Conservation (phyloP, 2,113 vertebrate genomes). For the Cololabis saira region DNA sequence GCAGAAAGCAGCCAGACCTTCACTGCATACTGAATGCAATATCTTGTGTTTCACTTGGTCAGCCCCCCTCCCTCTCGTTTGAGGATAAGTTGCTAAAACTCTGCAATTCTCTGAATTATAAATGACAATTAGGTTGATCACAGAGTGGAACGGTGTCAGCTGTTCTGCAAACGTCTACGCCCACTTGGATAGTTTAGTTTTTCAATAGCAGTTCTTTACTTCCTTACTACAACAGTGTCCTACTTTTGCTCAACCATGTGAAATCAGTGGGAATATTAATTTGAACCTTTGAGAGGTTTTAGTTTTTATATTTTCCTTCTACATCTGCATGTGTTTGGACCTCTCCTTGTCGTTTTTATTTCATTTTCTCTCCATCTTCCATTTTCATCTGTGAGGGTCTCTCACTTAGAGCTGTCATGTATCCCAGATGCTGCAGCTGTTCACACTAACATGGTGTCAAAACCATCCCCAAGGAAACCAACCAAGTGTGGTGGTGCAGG, state of each 20-base stretch:
- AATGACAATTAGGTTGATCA: constrained; percentile 29
- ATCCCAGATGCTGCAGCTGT: constrained; percentile 44
- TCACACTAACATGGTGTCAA: constrained; percentile 37
- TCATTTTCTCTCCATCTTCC: constrained; percentile 2
- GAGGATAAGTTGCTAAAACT: constrained; percentile 6
- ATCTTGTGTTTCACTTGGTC: too few species aligned
- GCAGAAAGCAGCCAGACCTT: too few species aligned
- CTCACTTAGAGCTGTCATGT: constrained; percentile 40
- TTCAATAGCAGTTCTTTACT: too few species aligned
- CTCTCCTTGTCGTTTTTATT: neutral
- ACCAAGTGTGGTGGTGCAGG: constrained; percentile 19
- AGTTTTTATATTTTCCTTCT: constrained; percentile 8
- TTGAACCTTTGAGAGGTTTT: neutral
- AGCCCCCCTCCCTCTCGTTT: neutral
- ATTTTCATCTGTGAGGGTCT: constrained; percentile 34
- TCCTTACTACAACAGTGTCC: too few species aligned
- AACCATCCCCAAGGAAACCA: constrained; percentile 26
- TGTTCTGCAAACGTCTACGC: neutral
- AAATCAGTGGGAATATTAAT: too few species aligned
- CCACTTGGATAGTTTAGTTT: neutral
- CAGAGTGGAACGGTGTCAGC: constrained; percentile 20
- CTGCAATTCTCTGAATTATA: constrained; percentile 5
- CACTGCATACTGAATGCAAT: too few species aligned
- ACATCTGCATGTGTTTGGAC: constrained; percentile 8
- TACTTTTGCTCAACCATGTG: too few species aligned